A percentile compares a stretch with the other conserved stretches of the same genome.
Evolutionary conservation across 2,888 invertebrate genomes (phyloP).

Genomic region (Phorcus lineatus): DNA sequence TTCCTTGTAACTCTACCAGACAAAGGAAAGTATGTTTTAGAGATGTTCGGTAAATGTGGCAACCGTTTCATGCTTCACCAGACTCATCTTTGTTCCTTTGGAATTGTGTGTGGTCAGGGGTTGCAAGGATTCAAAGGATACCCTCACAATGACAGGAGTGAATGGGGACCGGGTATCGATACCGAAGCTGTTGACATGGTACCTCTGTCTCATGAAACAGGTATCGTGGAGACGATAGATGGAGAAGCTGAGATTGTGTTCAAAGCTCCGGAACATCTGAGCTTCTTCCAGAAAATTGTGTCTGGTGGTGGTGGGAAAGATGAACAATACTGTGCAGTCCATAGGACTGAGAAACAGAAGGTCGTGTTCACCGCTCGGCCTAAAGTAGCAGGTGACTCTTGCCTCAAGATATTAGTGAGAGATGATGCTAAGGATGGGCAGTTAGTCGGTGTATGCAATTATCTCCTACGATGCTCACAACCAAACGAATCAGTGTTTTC

Average conservation of each 20-base stretch:
- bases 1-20: conserved; percentile 54
- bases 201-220: conserved; percentile 59
- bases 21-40: conserved; percentile 55
- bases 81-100: conserved; percentile 53
- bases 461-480: conserved; percentile 47
- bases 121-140: conserved; percentile 52
- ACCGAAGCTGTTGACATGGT: conserved; percentile 59
- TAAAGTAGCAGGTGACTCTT: conserved; percentile 63
- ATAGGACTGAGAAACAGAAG: conserved; percentile 56
- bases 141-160: conserved; percentile 66
- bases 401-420: conserved; percentile 64
- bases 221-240: conserved; percentile 57
- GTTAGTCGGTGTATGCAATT: conserved; percentile 66
- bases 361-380: conserved; percentile 58
- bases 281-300: conserved; percentile 58
- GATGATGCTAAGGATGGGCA: conserved; percentile 51
- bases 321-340: conserved; percentile 51
- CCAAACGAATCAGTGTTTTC: not conserved
- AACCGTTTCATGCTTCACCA: conserved; percentile 45
- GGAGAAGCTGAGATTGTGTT: conserved; percentile 66
- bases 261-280: conserved; percentile 52
- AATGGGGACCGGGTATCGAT: conserved; percentile 70
- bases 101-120: conserved; percentile 46
- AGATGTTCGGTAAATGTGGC: conserved; percentile 57
- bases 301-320: conserved; percentile 53